Evolutionary conservation across 2,888 invertebrate species (phyloP), one percentile per base, ranked within the genome.

Genomic region (Teinopalpus imperialis): DNA sequence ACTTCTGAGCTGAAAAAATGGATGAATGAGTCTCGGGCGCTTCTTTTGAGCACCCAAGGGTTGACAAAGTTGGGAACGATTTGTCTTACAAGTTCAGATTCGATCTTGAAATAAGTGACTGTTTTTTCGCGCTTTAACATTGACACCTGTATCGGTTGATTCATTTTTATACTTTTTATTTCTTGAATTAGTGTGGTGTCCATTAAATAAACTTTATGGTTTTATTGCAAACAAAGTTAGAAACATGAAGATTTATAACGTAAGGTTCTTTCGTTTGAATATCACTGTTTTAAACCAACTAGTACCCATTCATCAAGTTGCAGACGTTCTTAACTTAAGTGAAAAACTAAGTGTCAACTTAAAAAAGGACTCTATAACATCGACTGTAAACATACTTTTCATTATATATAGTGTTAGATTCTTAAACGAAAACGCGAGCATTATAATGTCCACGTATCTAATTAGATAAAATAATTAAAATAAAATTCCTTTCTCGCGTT

Each of bases 401-500:
- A 8, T 9, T 16, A 7, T 2, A 8, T 14, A 7, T 1, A 2
- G n/a, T 24, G 30, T 30, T 62, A 66, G 55, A 56, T 60, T 67
- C 65, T 69, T 78, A 77, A 81, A 78, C 64, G 69, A 53, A 66
- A 66, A 69, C 70, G 72, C 75, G 74, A 85, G 81, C 82, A 77
- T 82, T 81, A 69, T 67, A 54, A 70, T 78, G 59, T 57, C 39
- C 27, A 44, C 39, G 55, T 81, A 83, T 85, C 85, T 77, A 83
- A 83, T 82, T 79, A 81, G 85, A 86, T 85, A 81, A 74, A 71
- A 56, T 74, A 81, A 81, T 81, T 81, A 74, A 72, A 62, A 56
- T 49, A 54, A 59, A 49, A 76, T 71, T 69, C 70, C 66, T 55
- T 71, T 80, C 77, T 74, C 75, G 65, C 77, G 70, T 80, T 70